A percentile compares a stretch with the other conserved stretches of the same genome.
phyloP scores from a whole-genome alignment of 2,888 invertebrate species.

The Drosophila mercatorum region DNA sequence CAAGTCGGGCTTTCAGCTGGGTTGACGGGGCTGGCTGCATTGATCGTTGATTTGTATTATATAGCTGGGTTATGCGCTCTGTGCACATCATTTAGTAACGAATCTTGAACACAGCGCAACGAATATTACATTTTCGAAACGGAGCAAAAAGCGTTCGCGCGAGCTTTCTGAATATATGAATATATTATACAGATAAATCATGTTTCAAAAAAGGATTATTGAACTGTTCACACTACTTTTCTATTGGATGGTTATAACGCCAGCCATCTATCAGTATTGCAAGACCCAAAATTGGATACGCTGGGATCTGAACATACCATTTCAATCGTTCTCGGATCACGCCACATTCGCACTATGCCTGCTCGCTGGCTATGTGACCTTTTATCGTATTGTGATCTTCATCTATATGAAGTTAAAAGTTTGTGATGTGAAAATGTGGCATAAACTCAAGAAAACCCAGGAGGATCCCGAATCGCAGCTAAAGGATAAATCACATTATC shows the following conservation, averaged over 20 bases:
- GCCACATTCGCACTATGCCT: slow-evolving; percentile 54
- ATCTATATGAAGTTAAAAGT: slow-evolving; percentile 67
- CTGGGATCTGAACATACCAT: slow-evolving; percentile 56
- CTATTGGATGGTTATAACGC: slow-evolving; percentile 69
- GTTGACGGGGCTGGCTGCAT: slow-evolving; percentile 43
- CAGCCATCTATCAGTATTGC: slow-evolving; percentile 61
- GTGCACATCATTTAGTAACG: slow-evolving; percentile 71
- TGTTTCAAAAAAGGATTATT: slow-evolving; percentile 75
- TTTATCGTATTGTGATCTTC: slow-evolving; percentile 64
- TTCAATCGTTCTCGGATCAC: slow-evolving; percentile 57
- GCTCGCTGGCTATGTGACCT: slow-evolving; percentile 63
- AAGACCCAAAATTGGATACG: slow-evolving; percentile 49
- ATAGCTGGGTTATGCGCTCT: slow-evolving; percentile 58
- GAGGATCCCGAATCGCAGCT: slow-evolving; percentile 62
- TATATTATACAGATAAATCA: slow-evolving; percentile 22
- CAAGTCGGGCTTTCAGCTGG: slow-evolving; percentile 28
- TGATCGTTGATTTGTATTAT: slow-evolving; percentile 59
- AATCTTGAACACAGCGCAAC: slow-evolving; percentile 62
- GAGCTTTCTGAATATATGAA: slow-evolving; percentile 14
- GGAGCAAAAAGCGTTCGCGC: slow-evolving; percentile 35
- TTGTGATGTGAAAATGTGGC: slow-evolving; percentile 68
- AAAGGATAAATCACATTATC: slow-evolving; percentile 58
- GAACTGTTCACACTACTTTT: slow-evolving; percentile 65
- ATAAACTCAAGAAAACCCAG: slow-evolving; percentile 59
- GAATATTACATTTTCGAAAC: slow-evolving; percentile 29